phyloP scores from a whole-genome alignment of 2,797 vertebrate species.

The Characodon lateralis region DNA sequence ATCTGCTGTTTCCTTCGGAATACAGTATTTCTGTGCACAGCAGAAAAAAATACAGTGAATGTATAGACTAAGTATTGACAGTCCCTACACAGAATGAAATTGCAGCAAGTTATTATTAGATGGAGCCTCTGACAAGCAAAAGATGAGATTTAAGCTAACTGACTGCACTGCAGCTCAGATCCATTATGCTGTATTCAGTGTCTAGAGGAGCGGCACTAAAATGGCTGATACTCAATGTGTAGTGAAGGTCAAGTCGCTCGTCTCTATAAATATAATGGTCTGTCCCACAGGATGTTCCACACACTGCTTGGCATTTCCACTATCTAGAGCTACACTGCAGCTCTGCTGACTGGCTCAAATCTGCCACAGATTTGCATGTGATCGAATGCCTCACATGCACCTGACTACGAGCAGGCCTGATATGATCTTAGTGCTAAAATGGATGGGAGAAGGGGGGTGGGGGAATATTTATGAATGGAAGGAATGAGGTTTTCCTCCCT shows the following conservation, averaged over 20 bases:
- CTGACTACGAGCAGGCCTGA: conserved; percentile 51
- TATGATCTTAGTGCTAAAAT: conserved; percentile 57
- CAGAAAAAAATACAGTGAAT: conserved; percentile 31
- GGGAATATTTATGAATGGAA: conserved; percentile 72
- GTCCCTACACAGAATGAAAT: conserved; percentile 64
- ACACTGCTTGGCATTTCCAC: conserved; percentile 75
- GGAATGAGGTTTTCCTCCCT: conserved; percentile 68
- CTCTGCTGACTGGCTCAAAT: conserved; percentile 67
- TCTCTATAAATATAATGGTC: conserved; percentile 84
- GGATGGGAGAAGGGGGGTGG: conserved; percentile 28
- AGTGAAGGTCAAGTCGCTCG: conserved; percentile 82
- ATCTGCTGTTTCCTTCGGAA: conserved; percentile 28
- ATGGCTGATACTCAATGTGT: conserved; percentile 80
- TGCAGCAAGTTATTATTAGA: conserved; percentile 75
- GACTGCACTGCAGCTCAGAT: conserved; percentile 74
- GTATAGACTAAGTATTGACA: conserved; percentile 43
- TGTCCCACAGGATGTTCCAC: conserved; percentile 79
- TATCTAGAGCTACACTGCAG: conserved; percentile 61
- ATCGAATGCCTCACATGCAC: conserved; percentile 65
- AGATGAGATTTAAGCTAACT: conserved; percentile 72
- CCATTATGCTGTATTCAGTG: conserved; percentile 72
- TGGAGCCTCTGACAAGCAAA: conserved; percentile 60
- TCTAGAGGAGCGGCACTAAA: conserved; percentile 73
- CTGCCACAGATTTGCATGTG: conserved; percentile 65
- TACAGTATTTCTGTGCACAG: conserved; percentile 10